phyloP scores from a whole-genome alignment of 2,113 vertebrate genomes.

The Platichthys stellatus region DNA sequence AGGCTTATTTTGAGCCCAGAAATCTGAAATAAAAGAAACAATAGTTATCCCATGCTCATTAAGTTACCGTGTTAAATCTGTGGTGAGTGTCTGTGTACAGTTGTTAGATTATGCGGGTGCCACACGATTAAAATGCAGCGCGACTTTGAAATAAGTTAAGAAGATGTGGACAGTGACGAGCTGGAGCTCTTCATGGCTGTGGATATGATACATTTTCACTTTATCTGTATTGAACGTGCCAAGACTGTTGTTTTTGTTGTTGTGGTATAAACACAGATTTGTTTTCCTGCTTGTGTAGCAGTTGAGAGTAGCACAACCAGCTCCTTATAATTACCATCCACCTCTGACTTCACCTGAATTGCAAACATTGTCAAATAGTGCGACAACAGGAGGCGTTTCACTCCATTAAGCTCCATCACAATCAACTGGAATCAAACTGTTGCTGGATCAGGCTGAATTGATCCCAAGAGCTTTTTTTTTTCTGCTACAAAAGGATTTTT shows the following conservation, averaged over 20 bases:
- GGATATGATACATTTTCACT: slow-evolving; percentile 36
- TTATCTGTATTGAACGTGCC: slow-evolving; percentile 12
- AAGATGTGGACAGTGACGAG: slow-evolving; percentile 7
- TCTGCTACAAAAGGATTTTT: neutral
- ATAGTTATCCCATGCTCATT: neutral
- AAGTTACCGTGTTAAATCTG: slow-evolving; percentile 13
- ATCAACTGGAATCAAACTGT: slow-evolving; percentile 5
- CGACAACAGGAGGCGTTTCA: slow-evolving; percentile 4
- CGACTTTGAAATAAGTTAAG: slow-evolving; percentile 6
- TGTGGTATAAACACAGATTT: slow-evolving; percentile 19
- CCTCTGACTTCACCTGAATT: slow-evolving; percentile 12
- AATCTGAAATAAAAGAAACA: neutral
- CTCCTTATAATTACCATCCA: slow-evolving; percentile 8
- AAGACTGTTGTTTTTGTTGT: slow-evolving; percentile 11
- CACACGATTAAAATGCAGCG: slow-evolving; percentile 22
- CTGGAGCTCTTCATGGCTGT: slow-evolving; percentile 2
- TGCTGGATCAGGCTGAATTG: slow-evolving; percentile 17
- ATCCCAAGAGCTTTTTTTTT: neutral
- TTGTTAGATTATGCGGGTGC: slow-evolving; percentile 50
- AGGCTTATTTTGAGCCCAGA: neutral
- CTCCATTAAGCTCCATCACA: slow-evolving; percentile 1
- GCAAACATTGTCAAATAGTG: slow-evolving; percentile 18
- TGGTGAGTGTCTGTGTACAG: neutral
- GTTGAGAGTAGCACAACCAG: neutral
- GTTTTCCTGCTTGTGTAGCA: slow-evolving; percentile 24